Base-by-base conservation (phyloP, 2,888 invertebrate species). In the Globia sparganii region DNA sequence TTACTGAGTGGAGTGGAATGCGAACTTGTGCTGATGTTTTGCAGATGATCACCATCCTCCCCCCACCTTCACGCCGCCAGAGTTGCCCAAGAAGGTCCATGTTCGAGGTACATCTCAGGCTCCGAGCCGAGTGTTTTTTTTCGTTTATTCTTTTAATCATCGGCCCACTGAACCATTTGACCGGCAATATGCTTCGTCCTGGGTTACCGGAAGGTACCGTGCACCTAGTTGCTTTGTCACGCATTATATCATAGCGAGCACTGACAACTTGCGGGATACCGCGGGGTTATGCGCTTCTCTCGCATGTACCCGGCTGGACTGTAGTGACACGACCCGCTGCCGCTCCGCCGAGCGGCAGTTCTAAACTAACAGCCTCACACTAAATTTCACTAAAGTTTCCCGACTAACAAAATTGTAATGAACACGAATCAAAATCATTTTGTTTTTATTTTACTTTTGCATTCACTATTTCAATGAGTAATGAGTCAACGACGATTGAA, bases 61-160 rank as follows among this genome's bases (percentile, higher is more conserved):
- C 97, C 99, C 99, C 97, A 99, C 99, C 97, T 99, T 99, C 98
- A 99, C 99, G 97, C 99, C 99, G 97, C 99, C 99, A 98, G 99
- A 99, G 98, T 98, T 99, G 98, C 99, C 99, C 97, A 99, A 99
- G 98, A 98, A 99, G 98, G 98, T 99, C 98, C 99, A 99, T 98
- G 98, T 99, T 97, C 98, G 99, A 98, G 99, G 99, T 99, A 97
- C 97, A 96, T 95, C 94, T 95, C 95, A 94, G 94, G 93, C 94
- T 94, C 94, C 94, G 92, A 93, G 94, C 94, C 94, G 95, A 95
- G 96, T 94, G 94, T 89, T 95, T 95, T 91, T 91, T 93, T 93
- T 92, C 67, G 90, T 91, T 93, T 93, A 68, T 91, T 92, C 91
- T 90, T 91, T 90, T 90, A 90, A 92, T 95, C 94, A 95, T 96